These are phyloP conservation scores for Acipenser transmontanus DNA, from an alignment of 2,797 vertebrate genomes.

Conservation along the genomic window DNA sequence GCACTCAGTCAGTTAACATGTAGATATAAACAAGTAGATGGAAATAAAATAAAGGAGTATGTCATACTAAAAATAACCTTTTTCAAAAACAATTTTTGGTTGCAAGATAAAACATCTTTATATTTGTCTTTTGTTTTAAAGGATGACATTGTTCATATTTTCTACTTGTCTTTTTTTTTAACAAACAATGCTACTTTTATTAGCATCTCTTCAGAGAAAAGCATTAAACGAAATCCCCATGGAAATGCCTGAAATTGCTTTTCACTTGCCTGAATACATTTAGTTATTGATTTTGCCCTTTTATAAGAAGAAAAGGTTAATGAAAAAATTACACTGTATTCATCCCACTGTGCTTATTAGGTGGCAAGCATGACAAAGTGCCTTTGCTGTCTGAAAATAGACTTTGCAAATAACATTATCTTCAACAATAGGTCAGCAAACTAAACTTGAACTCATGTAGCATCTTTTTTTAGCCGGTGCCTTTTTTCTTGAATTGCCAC, in stretches of 20 bases:
- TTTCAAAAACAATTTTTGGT: too few relatives aligned
- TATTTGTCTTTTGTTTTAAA: too few relatives aligned
- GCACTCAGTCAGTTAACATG: too few relatives aligned
- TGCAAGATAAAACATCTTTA: too few relatives aligned
- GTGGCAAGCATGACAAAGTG: conserved; percentile 18
- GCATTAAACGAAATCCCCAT: conserved; percentile 35
- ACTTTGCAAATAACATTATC: background rate
- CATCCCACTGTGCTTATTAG: conserved; percentile 32
- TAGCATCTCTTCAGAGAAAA: conserved; percentile 36
- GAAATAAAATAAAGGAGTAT: too few relatives aligned
- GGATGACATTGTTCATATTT: too few relatives aligned
- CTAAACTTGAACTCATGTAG: background rate
- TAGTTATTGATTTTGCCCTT: conserved; percentile 44
- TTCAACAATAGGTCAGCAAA: background rate
- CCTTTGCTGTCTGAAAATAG: background rate
- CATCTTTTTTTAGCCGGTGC: too few relatives aligned
- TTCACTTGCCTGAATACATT: conserved; percentile 44
- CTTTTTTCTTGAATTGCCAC: too few relatives aligned
- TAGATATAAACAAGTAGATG: too few relatives aligned
- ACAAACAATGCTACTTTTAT: conserved; percentile 40
- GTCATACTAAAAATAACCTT: too few relatives aligned
- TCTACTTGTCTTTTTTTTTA: conserved; percentile 22
- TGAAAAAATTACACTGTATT: conserved; percentile 40
- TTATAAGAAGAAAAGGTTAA: conserved; percentile 41
- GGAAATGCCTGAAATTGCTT: conserved; percentile 43